Evolutionary conservation across 30 jellyfish, hydroid and myxozoan species (phyloP), one percentile per base, ranked within the genome.

Genomic region (Aurelia aurita complex sp. Pacific): DNA sequence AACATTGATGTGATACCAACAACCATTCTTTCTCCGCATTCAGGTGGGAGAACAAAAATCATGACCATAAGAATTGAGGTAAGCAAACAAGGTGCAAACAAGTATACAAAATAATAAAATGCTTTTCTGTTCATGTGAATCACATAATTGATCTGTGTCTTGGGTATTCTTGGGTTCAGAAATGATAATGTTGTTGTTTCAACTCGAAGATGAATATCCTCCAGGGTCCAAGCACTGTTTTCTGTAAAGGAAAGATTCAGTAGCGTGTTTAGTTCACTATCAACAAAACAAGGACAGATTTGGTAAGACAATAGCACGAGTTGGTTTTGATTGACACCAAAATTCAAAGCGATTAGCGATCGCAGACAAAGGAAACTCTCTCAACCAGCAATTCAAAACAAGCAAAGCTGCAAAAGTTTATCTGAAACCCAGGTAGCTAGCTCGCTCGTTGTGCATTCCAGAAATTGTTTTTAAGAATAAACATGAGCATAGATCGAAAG

Each of bases 11-110:
- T 87, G 32, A 87, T 85, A 10, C 96, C 96, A 70, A 87, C 89
- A 17, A 87, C 96, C 96, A 87, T 87, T 70, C 96, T 87, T 59
- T 87, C 96, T 7, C 96, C 96, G 73, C 96, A 87, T 18, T 87
- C 96, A 42, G 96, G 96, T 5, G 96, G 96, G 52, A 78, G 65
- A 0, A 87, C 76, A 52, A 87, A 87, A 10, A 87, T 69, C 81
- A 87, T 60, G 19, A 70, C 38, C 96, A 87, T 87, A 43, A 87
- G 85, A 14, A 77, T 32, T 3, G 96, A 87, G 17, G 91, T 57
- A 17, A 87, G 83, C 18, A 77, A 36, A 59, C 96, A 87, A 16
- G 96, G 96, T 38, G 96, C 91, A 70, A 87, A 87, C 29, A 87
- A 43, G 23, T 73, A 87, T 10, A 87, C 88, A 42, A 87, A 87